A percentile compares a stretch with the other conserved stretches of the same genome.
These are phyloP conservation scores for Scolopax rusticola DNA, from an alignment of 2,797 vertebrate genomes.

Conservation along the genomic window DNA sequence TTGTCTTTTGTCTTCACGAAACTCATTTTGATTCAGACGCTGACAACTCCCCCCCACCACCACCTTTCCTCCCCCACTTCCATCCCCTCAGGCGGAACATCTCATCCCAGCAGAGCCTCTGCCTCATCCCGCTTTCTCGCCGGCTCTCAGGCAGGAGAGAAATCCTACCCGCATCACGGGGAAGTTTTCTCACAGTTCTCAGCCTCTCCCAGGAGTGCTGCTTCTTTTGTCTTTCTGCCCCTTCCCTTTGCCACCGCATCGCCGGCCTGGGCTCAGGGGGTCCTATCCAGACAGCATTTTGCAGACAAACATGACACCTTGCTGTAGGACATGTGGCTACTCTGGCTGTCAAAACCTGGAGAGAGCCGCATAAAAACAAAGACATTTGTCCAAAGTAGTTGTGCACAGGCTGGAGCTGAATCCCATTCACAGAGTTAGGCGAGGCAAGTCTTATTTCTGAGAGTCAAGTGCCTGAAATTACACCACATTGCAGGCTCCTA, in stretches of 20 bases:
- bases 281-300: not conserved
- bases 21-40: conserved; percentile 35
- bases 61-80: not conserved
- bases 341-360: not conserved
- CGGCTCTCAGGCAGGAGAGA: not conserved
- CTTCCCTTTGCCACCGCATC: not conserved
- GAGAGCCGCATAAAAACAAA: not conserved
- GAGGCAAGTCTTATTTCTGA: not conserved
- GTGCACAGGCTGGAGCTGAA: not conserved
- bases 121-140: not conserved
- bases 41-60: not conserved
- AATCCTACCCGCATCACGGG: not conserved
- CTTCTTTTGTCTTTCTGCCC: not conserved
- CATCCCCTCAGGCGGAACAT: conserved; percentile 16
- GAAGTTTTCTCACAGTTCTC: not conserved
- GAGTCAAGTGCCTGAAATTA: not conserved
- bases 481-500: not conserved
- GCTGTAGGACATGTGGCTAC: not conserved
- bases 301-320: not conserved
- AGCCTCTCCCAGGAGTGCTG: not conserved
- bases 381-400: not conserved
- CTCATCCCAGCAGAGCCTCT: not conserved
- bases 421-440: not conserved
- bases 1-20: conserved; percentile 39
- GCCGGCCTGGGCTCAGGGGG: not conserved